Evolutionary conservation across 2,888 invertebrate genomes (phyloP).

Genomic region (Pherbina coryleti): DNA sequence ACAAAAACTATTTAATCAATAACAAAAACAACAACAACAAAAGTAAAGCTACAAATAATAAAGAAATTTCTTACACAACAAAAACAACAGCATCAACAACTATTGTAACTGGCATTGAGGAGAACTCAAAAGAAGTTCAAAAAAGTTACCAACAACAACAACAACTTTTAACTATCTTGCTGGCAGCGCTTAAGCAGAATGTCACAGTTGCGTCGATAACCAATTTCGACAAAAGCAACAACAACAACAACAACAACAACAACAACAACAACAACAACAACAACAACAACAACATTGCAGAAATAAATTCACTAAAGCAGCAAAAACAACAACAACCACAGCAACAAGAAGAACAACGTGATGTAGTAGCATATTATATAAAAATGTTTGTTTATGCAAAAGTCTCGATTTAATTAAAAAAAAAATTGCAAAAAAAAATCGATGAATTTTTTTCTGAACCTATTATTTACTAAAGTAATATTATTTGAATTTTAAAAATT

Average conservation of each 20-base stretch:
- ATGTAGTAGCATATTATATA: not conserved
- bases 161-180: not conserved
- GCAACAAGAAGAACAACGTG: conserved; percentile 28
- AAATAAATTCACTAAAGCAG: too few relatives aligned
- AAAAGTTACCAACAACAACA: not conserved
- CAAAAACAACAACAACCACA: conserved; percentile 34
- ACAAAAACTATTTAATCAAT: conserved; percentile 23
- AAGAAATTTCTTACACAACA: conserved; percentile 56
- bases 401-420: not conserved
- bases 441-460: too few relatives aligned
- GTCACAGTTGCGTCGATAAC: too few relatives aligned
- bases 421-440: not conserved
- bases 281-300: conserved; percentile 23
- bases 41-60: conserved; percentile 25
- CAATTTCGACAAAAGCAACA: not conserved
- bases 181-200: not conserved
- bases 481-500: too few relatives aligned
- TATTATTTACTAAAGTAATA: too few relatives aligned
- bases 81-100: conserved; percentile 25
- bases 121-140: not conserved
- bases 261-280: conserved; percentile 38
- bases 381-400: conserved; percentile 1
- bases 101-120: not conserved
- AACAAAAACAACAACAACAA: conserved; percentile 25
- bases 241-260: conserved; percentile 23